Evolutionary conservation across 2,888 invertebrate species (phyloP).

Genomic region (Trichopoda pennipes): DNA sequence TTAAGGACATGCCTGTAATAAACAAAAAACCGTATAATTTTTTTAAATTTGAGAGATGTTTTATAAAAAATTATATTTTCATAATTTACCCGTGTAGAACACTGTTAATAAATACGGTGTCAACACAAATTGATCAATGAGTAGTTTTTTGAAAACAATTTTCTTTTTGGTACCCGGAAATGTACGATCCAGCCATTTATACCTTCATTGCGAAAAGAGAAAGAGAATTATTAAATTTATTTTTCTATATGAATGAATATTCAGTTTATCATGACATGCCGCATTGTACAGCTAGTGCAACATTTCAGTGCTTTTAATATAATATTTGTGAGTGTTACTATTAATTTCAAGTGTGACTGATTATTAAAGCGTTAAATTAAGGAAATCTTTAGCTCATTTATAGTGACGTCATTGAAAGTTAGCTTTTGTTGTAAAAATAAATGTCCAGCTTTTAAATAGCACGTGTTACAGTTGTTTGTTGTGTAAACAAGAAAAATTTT

Average conservation of each 20-base stretch:
- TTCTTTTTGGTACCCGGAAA: constrained; percentile 85
- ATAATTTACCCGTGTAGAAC: constrained; percentile 86
- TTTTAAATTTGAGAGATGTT: not conserved
- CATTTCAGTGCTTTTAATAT: constrained; percentile 6
- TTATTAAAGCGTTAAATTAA: no score
- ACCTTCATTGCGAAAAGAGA: constrained; percentile 83
- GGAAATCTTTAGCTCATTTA: no score
- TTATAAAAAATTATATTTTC: not conserved
- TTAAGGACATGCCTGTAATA: constrained; percentile 85
- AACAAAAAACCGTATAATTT: not conserved
- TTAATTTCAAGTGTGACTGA: no score
- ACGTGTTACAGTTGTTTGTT: not conserved
- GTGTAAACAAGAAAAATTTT: not conserved
- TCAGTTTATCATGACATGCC: constrained; percentile 8
- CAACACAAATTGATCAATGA: constrained; percentile 88
- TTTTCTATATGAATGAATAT: not conserved
- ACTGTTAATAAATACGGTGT: constrained; percentile 87
- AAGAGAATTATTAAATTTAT: constrained; percentile 18
- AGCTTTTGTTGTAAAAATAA: no score
- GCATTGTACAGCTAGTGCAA: constrained; percentile 16
- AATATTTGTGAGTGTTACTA: constrained; percentile 10
- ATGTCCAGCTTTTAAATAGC: not conserved
- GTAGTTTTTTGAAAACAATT: constrained; percentile 86
- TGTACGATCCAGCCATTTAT: constrained; percentile 88
- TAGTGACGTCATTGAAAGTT: no score